These are phyloP conservation scores for Platycheirus rosarum DNA, from an alignment of 2,888 invertebrate species.

Conservation along the genomic window DNA sequence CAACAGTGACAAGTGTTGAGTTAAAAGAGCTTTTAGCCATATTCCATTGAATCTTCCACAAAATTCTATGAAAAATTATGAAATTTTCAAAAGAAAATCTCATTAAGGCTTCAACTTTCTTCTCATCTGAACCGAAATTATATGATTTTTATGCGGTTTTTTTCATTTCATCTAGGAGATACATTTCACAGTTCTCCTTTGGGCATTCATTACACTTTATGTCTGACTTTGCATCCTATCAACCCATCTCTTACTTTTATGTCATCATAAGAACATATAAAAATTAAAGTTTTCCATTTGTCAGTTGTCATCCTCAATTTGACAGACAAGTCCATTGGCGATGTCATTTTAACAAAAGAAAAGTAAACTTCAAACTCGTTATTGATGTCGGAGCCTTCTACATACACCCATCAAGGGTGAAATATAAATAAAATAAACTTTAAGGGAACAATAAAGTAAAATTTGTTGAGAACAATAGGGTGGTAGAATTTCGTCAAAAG, in stretches of 20 bases:
- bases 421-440: slow-evolving; percentile 64
- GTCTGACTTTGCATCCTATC: slow-evolving; percentile 62
- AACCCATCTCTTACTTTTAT: slow-evolving; percentile 36
- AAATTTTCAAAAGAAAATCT: slow-evolving; percentile 40
- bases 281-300: slow-evolving; percentile 72
- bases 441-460: slow-evolving; percentile 69
- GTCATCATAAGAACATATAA: slow-evolving; percentile 35
- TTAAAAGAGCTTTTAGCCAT: slow-evolving; percentile 30
- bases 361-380: slow-evolving; percentile 1
- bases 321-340: slow-evolving; percentile 72
- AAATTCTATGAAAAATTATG: slow-evolving; percentile 51
- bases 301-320: slow-evolving; percentile 72
- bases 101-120: slow-evolving; percentile 61
- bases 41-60: slow-evolving; percentile 57
- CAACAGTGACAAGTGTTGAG: not conserved
- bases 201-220: slow-evolving; percentile 73
- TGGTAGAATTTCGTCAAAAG: slow-evolving; percentile 52
- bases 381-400: slow-evolving; percentile 5
- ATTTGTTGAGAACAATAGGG: slow-evolving; percentile 56
- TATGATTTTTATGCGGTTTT: slow-evolving; percentile 22
- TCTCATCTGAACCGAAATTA: slow-evolving; percentile 41
- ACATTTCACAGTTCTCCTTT: slow-evolving; percentile 49
- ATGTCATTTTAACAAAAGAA: slow-evolving; percentile 61
- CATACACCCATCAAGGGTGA: slow-evolving; percentile 48
- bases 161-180: slow-evolving; percentile 11